A percentile compares a stretch with the other conserved stretches of the same genome.
Evolutionary conservation across 2,113 vertebrate species (phyloP).

Genomic region (Chionomys nivalis): DNA sequence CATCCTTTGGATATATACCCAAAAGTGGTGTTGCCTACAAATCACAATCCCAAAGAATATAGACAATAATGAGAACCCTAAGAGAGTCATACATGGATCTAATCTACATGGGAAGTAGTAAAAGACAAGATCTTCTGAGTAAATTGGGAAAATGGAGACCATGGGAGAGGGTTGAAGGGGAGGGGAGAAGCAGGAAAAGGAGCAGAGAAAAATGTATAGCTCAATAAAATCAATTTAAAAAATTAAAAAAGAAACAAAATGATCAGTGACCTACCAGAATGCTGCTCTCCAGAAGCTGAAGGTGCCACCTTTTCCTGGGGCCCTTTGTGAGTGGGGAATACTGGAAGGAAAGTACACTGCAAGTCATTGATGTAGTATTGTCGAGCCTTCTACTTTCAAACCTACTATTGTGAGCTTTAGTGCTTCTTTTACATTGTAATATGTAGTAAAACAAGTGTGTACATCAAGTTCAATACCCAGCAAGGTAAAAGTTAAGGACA

Average conservation of each 20-base stretch:
- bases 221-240: too few relatives aligned
- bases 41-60: too few relatives aligned
- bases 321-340: conserved; percentile 28
- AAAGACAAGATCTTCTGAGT: too few relatives aligned
- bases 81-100: too few relatives aligned
- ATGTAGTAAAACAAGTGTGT: conserved; percentile 44
- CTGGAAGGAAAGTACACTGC: conserved; percentile 40
- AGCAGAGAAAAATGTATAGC: too few relatives aligned
- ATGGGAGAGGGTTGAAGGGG: too few relatives aligned
- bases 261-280: neutral
- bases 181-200: too few relatives aligned
- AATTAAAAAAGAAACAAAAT: neutral
- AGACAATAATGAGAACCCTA: too few relatives aligned
- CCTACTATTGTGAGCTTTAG: neutral
- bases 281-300: conserved; percentile 60
- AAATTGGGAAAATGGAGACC: too few relatives aligned
- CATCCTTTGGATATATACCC: too few relatives aligned
- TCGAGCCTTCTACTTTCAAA: conserved; percentile 3
- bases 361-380: conserved; percentile 50
- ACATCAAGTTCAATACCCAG: conserved; percentile 43
- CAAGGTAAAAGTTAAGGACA: conserved; percentile 43
- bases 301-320: conserved; percentile 48
- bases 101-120: too few relatives aligned
- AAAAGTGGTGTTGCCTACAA: too few relatives aligned
- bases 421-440: conserved; percentile 44